A percentile compares a stretch with the other conserved stretches of the same genome.
Conservation (phyloP, 2,113 vertebrate species). For the Leptobrachium ailaonicum region DNA sequence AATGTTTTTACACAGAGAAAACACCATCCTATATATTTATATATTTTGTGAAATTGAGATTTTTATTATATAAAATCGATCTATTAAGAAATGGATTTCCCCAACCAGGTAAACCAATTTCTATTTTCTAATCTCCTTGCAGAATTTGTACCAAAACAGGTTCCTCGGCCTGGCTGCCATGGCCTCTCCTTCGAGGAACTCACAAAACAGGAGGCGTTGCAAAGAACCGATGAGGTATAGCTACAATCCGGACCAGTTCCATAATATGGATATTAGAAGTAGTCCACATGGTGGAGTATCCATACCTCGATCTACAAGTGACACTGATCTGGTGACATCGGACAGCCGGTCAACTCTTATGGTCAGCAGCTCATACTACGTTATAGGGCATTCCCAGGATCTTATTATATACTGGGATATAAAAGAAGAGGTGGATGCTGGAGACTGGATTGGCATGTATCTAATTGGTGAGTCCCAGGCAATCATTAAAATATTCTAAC, state of each 20-base stretch:
- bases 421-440: constrained; percentile 95
- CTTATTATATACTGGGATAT: constrained; percentile 95
- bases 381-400: constrained; percentile 85
- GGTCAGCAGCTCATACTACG: constrained; percentile 88
- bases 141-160: constrained; percentile 98
- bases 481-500: no score
- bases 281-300: constrained; percentile 68
- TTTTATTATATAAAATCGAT: no score
- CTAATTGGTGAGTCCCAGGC: constrained; percentile 78
- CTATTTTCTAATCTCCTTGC: constrained; percentile 47
- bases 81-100: no score
- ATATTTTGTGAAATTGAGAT: no score
- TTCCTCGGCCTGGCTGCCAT: constrained; percentile 93
- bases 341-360: constrained; percentile 91
- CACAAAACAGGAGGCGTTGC: constrained; percentile 83
- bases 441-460: constrained; percentile 99
- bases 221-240: constrained; percentile 86
- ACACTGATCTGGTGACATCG: constrained; percentile 89
- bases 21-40: no score
- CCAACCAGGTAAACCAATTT: background rate
- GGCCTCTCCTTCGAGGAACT: constrained; percentile 89
- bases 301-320: constrained; percentile 89
- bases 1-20: no score
- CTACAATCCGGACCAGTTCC: constrained; percentile 82
- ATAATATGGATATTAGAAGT: constrained; percentile 75